Conservation (phyloP, 2,797 vertebrate species). For the Sparidentex hasta region DNA sequence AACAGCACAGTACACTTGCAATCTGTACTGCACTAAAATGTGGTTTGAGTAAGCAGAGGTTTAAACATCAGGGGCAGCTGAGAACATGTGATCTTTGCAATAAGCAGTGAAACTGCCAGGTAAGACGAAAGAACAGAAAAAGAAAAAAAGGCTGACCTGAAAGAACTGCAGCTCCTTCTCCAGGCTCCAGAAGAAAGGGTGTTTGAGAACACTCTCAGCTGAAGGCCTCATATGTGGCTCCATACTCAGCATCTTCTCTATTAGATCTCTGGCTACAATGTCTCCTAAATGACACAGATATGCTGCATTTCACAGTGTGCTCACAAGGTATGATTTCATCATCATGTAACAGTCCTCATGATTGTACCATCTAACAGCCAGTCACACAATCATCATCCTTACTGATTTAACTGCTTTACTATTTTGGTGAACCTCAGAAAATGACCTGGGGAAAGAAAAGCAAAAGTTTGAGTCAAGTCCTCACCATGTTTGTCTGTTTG, state of each 20-base stretch:
- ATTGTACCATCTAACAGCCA: neutral
- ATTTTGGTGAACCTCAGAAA: neutral
- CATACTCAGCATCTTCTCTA: constrained; percentile 94
- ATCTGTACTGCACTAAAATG: neutral
- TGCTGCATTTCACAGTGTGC: neutral
- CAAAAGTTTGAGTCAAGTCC: neutral
- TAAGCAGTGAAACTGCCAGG: neutral
- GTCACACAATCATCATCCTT: neutral
- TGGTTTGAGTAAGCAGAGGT: neutral
- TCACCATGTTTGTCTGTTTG: constrained; percentile 90
- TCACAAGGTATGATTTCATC: neutral
- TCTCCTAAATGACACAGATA: constrained; percentile 84
- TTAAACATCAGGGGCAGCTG: neutral
- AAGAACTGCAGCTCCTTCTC: constrained; percentile 99
- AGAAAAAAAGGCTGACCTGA: constrained; percentile 86
- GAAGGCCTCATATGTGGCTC: constrained; percentile 92
- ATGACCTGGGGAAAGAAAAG: neutral
- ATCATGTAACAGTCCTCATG: neutral
- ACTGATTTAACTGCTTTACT: neutral
- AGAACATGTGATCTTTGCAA: neutral
- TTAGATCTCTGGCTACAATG: constrained; percentile 91
- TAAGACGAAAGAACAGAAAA: neutral
- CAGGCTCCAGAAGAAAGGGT: constrained; percentile 97
- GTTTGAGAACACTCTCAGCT: constrained; percentile 93
- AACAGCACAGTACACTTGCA: neutral